A percentile compares a stretch with the other conserved stretches of the same genome.
Conservation (phyloP, 2,113 vertebrate species). For the Zosterops lateralis region DNA sequence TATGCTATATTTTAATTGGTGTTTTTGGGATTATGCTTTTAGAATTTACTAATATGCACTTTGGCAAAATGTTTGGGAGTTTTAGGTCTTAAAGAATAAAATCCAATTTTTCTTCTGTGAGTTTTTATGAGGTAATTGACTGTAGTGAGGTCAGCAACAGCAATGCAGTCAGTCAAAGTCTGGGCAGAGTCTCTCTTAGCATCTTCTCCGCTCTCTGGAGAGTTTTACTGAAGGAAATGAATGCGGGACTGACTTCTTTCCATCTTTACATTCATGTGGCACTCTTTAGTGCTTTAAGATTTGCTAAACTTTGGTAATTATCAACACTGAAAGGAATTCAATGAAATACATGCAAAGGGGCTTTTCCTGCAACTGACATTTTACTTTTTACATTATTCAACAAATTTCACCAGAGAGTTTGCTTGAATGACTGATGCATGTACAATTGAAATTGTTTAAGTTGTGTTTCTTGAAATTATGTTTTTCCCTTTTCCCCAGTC, state of each 20-base stretch:
- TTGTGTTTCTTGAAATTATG: not conserved
- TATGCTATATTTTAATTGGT: not conserved
- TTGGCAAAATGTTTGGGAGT: not conserved
- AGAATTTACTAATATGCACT: not conserved
- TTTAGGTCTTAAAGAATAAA: not conserved
- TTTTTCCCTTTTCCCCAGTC: not conserved
- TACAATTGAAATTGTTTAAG: not conserved
- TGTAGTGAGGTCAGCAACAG: not conserved
- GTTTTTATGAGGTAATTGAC: not conserved
- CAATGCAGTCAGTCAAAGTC: not conserved
- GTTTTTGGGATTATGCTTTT: not conserved
- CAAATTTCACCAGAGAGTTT: not conserved
- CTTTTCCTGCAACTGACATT: not conserved
- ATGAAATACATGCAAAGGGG: not conserved
- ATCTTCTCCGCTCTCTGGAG: not conserved
- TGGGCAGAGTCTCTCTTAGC: not conserved
- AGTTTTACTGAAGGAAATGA: not conserved
- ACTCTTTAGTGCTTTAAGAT: not conserved
- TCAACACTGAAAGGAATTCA: not conserved
- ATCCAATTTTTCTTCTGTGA: not conserved
- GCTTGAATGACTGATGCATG: not conserved
- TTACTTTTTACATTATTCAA: not conserved
- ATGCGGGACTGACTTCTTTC: not conserved
- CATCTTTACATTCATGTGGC: not conserved
- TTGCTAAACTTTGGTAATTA: not conserved